Evolutionary conservation across 1,140 invertebrate species (phyloP).

Genomic region (Anadara kagoshimensis): DNA sequence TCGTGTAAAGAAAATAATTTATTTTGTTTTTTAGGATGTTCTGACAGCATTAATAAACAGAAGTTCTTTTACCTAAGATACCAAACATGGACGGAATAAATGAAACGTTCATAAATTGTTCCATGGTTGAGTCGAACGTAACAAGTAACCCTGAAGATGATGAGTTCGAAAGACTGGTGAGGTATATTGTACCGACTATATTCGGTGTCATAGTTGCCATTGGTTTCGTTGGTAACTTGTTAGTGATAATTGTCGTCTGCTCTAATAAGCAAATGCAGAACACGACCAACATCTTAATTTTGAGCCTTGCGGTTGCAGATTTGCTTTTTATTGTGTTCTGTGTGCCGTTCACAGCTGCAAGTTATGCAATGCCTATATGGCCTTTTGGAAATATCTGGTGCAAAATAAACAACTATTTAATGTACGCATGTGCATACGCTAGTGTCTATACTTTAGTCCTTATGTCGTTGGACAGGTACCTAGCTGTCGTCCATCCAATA

Average conservation of each 20-base stretch:
- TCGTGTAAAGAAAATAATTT: too few relatives aligned
- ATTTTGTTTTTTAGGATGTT: too few relatives aligned
- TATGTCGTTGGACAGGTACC: conserved; percentile 95
- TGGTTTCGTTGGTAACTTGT: conserved; percentile 89
- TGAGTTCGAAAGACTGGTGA: conserved; percentile 35
- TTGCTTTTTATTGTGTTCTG: conserved; percentile 96
- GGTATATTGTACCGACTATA: conserved; percentile 83
- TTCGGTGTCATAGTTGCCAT: conserved; percentile 91
- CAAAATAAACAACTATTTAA: conserved; percentile 86
- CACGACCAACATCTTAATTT: conserved; percentile 93
- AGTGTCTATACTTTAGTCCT: conserved; percentile 95
- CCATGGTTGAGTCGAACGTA: too few relatives aligned
- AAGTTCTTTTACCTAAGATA: too few relatives aligned
- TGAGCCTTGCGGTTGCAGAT: conserved; percentile 90
- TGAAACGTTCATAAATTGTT: too few relatives aligned
- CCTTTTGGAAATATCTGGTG: conserved; percentile 94
- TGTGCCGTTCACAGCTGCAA: conserved; percentile 81
- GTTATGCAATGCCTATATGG: conserved; percentile 79
- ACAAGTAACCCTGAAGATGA: background rate
- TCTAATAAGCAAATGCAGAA: conserved; percentile 93
- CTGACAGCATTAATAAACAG: too few relatives aligned
- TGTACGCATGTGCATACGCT: conserved; percentile 89
- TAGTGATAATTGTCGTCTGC: conserved; percentile 89
- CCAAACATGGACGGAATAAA: too few relatives aligned
- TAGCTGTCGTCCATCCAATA: conserved; percentile 96